Evolutionary conservation across 2,797 vertebrate species (phyloP), one percentile per base, ranked within the genome.

Genomic region (Myotis myotis): DNA sequence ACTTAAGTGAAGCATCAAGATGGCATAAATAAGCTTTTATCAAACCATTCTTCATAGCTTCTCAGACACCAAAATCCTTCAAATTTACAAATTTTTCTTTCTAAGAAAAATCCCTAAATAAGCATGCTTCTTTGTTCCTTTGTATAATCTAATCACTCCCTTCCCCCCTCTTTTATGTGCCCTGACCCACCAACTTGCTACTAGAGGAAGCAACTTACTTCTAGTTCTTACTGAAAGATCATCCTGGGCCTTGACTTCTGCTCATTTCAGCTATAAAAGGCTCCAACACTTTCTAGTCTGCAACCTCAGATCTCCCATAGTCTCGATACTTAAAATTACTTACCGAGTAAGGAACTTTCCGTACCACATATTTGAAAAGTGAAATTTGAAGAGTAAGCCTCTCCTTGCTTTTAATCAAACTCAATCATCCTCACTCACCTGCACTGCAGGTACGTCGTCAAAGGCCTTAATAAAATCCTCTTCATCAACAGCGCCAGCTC

Each of bases 391-490:
- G 30, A 87, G 9, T 11, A 38, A 80, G 75, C 75, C n/a, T 64
- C 49, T 8, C 33, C 6, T 86, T 87, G 20, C 25, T 81, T 76
- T 33, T 70, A 64, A 38, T 10, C 17, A 85, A 10, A 94, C 30
- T 17, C 60, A 62, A 62, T 30, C 10, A 53, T 12, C 57, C 79
- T 75, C 78, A 92, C 94, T 95, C 97, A 99, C 99, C 99, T 99
- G 99, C 75, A 99, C 97, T 0, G 98, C 86, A 89, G 99, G 99
- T 51, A 99, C 99, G 64, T 99, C 99, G 91, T 99, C 99, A 98
- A 99, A 99, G 44, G 99, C 98, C 98, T 99, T 99, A 81, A 99
- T 99, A 95, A 99, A 99, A 96, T 99, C 99, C 88, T 99, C 99
- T 96, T 99, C 99, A 97, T 99, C 99, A 4, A 99, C 98, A 71